These are phyloP conservation scores for Diarsia brunnea DNA, from an alignment of 2,888 invertebrate species.

Conservation along the genomic window DNA sequence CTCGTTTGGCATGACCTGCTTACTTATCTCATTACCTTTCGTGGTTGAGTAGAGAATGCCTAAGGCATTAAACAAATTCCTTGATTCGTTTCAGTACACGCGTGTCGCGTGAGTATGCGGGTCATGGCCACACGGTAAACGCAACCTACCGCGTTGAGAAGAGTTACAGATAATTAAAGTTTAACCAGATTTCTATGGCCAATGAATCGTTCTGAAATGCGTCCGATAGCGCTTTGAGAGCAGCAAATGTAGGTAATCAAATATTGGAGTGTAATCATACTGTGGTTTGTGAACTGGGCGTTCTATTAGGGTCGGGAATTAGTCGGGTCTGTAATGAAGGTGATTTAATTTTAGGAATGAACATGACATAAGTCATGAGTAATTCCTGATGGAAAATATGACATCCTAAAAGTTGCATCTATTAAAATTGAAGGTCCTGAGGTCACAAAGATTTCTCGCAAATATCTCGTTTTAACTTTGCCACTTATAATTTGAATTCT, in stretches of 20 bases:
- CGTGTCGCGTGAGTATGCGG: neutral
- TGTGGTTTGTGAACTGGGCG: neutral
- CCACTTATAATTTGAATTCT: too few species aligned
- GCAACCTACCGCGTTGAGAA: neutral
- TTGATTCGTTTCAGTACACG: neutral
- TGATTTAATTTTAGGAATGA: neutral
- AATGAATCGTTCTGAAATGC: conserved; percentile 32
- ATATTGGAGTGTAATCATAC: conserved; percentile 32
- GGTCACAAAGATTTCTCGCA: too few species aligned
- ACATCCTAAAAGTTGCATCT: too few species aligned
- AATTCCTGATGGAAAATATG: too few species aligned
- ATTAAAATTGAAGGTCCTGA: too few species aligned
- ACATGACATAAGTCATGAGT: neutral
- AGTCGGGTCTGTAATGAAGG: neutral
- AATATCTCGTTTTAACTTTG: too few species aligned
- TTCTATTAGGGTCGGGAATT: neutral
- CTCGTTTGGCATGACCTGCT: neutral
- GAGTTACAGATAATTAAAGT: conserved; percentile 50
- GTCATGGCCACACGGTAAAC: neutral
- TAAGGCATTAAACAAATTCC: too few species aligned
- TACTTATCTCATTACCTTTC: neutral
- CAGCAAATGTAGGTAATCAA: conserved; percentile 30
- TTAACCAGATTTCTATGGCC: conserved; percentile 35
- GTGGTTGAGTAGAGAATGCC: too few species aligned
- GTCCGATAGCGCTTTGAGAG: conserved; percentile 37